These are phyloP conservation scores for Fabriciana adippe DNA, from an alignment of 2,888 invertebrate genomes.

Conservation along the genomic window DNA sequence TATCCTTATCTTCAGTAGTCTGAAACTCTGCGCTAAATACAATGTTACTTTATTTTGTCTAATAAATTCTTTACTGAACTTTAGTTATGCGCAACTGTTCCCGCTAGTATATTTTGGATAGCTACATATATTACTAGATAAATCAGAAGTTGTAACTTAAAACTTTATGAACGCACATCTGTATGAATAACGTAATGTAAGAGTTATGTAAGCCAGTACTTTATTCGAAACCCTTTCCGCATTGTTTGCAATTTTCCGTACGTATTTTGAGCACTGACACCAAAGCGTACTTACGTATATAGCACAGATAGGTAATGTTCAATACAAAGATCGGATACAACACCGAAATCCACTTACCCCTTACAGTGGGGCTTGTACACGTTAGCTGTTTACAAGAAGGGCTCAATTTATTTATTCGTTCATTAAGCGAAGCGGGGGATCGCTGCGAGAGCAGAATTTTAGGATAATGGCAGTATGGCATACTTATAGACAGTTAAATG, in stretches of 20 bases:
- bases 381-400: slow-evolving; percentile 75
- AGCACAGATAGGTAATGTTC: slow-evolving; percentile 61
- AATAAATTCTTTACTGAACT: no score
- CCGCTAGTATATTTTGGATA: neutral
- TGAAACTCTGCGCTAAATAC: no score
- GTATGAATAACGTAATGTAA: slow-evolving; percentile 14
- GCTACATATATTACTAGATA: neutral
- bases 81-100: neutral
- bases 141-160: neutral
- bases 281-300: slow-evolving; percentile 37
- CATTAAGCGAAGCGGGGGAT: slow-evolving; percentile 75
- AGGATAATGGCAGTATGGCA: slow-evolving; percentile 67
- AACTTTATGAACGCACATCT: neutral
- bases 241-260: slow-evolving; percentile 39
- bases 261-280: slow-evolving; percentile 37
- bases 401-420: slow-evolving; percentile 80
- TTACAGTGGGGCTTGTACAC: slow-evolving; percentile 72
- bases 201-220: slow-evolving; percentile 16
- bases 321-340: slow-evolving; percentile 68
- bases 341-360: slow-evolving; percentile 82
- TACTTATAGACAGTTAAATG: slow-evolving; percentile 48
- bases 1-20: no score
- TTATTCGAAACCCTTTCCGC: slow-evolving; percentile 28
- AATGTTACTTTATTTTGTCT: no score
- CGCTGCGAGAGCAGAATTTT: slow-evolving; percentile 74